Conservation (phyloP, 2,113 vertebrate species). For the Donacobius atricapilla region DNA sequence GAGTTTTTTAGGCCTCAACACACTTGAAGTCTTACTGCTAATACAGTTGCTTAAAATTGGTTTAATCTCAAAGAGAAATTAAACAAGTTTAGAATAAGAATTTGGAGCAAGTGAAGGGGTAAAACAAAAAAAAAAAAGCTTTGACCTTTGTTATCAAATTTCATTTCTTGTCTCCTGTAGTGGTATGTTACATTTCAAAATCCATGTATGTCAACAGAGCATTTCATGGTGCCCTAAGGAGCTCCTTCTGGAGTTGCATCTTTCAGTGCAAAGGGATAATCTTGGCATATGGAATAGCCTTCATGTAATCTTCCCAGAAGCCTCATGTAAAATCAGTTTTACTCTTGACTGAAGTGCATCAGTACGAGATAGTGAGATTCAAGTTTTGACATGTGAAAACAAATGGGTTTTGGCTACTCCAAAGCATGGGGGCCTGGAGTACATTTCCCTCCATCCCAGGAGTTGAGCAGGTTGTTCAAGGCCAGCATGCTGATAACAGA, state of each 20-base stretch:
- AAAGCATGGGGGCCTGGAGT: neutral
- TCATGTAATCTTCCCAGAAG: neutral
- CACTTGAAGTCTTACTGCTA: neutral
- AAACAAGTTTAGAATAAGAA: neutral
- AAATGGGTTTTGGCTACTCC: neutral
- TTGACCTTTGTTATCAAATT: neutral
- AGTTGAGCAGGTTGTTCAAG: neutral
- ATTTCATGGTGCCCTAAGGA: neutral
- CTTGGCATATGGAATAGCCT: neutral
- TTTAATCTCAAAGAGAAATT: neutral
- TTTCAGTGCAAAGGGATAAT: neutral
- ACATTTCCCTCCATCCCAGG: neutral
- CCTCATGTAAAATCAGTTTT: neutral
- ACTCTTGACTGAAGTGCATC: neutral
- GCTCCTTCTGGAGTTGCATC: neutral
- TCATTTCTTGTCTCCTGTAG: neutral
- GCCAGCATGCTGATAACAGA: rapidly evolving
- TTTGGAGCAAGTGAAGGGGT: neutral
- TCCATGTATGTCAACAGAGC: rapidly evolving
- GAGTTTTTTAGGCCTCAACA: neutral
- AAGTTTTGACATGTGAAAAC: neutral
- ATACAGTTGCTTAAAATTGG: neutral
- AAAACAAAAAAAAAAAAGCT: neutral
- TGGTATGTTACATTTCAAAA: neutral
- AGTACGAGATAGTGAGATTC: neutral